Base-by-base conservation (phyloP, 2,797 vertebrate genomes). In the Enteromius trimaculatus region DNA sequence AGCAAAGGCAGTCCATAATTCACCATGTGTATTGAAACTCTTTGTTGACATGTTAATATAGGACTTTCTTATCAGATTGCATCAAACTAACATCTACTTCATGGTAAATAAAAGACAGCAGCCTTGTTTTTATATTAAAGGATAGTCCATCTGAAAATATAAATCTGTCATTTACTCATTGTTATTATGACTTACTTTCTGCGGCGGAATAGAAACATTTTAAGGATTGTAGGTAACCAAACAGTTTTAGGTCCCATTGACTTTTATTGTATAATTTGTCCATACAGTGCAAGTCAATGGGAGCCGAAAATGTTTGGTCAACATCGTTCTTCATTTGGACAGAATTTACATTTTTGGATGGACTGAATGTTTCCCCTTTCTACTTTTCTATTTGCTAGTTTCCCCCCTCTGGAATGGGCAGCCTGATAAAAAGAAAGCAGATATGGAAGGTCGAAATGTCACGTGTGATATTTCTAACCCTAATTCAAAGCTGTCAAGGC, bases 1-100 rank as follows among this genome's bases (percentile, higher is more conserved):
- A 68, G 74, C 53, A 60, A 65, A 60, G 39, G n/a, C 60, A 65
- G 79, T 66, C 1, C 17, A 53, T 71, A 69, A 62, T 53, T 82
- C 81, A 72, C 47, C 37, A 69, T 76, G 85, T 85, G 87, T 71
- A 71, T 85, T 84, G 77, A 83, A 87, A 80, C 81, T 85, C 79
- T 60, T 78, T 21, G n/a, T 68, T 64, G 44, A 82, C 10, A 53
- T 72, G 44, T 58, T 68, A 55, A 72, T 70, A 66, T 26, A 47
- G 58, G 21, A 47, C 23, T 53, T 81, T 55, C 55, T 31, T 51
- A 71, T 77, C 49, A 55, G 69, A 37, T 34, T 6, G 55, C 55
- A 26, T 68, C 5, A 53, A 81, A 78, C 42, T 16, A 58, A 47
- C 62, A 79, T 70, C 31, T 47, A 53, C 26, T 64, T 42, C 29